Conservation (phyloP, 2,113 vertebrate genomes). For the Ariopsis seemanni region DNA sequence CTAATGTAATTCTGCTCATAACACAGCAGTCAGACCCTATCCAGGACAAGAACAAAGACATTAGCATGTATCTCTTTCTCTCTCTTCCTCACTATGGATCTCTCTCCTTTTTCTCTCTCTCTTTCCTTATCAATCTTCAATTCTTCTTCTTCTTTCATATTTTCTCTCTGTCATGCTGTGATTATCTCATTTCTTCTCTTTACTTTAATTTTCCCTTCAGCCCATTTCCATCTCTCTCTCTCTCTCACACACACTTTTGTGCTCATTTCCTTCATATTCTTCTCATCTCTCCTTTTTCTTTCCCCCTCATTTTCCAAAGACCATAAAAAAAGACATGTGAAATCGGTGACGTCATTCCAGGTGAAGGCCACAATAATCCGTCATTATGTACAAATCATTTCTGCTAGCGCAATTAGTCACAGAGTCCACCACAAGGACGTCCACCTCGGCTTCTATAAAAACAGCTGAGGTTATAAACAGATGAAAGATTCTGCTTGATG, state of each 20-base stretch:
- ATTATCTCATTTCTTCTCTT: background rate
- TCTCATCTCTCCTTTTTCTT: background rate
- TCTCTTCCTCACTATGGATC: background rate
- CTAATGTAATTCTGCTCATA: conserved; percentile 52
- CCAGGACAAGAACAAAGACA: conserved; percentile 41
- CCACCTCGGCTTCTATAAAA: conserved; percentile 31
- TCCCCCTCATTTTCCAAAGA: background rate
- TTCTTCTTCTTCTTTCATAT: background rate
- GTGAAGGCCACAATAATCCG: conserved; percentile 25
- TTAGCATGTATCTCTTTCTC: background rate
- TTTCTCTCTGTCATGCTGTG: background rate
- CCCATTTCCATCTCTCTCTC: background rate
- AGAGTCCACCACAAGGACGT: background rate
- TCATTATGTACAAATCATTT: conserved; percentile 37
- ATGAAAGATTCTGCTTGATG: conserved; percentile 37
- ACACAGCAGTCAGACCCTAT: conserved; percentile 39
- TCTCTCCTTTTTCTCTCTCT: background rate
- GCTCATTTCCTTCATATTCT: background rate
- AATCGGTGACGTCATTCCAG: conserved; percentile 8
- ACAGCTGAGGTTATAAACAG: conserved; percentile 21
- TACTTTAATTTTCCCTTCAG: background rate
- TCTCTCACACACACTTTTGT: background rate
- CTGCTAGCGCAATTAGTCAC: conserved; percentile 30
- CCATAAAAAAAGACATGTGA: background rate
- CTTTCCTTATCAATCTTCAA: background rate